A percentile compares a stretch with the other conserved stretches of the same genome.
Evolutionary conservation across 2,113 vertebrate species (phyloP).

Genomic region (Otis tarda): DNA sequence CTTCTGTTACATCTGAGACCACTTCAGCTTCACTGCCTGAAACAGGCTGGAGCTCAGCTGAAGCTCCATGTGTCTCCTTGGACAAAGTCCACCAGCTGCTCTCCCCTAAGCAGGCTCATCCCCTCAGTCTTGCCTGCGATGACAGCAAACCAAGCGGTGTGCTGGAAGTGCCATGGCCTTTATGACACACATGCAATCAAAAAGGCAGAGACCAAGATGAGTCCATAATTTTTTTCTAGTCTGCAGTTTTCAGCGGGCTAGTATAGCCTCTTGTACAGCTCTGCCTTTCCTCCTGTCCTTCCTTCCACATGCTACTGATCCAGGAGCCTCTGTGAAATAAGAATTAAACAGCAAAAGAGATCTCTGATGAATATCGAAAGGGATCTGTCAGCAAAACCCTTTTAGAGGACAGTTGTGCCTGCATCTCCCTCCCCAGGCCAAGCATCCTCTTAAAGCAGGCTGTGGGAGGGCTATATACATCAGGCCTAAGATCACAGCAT

Average conservation of each 20-base stretch:
- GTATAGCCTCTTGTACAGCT: not conserved
- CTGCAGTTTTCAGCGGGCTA: not conserved
- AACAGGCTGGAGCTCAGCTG: not conserved
- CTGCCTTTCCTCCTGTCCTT: not conserved
- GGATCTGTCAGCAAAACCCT: not conserved
- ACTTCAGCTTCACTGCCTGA: not conserved
- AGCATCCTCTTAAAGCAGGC: not conserved
- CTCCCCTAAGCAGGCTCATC: not conserved
- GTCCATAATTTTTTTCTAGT: not conserved
- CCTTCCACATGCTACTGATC: not conserved
- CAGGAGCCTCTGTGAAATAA: not conserved
- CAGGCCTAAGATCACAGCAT: not conserved
- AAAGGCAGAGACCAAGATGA: not conserved
- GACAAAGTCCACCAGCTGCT: not conserved
- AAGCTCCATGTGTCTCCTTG: not conserved
- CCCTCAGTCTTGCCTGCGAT: not conserved
- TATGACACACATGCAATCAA: not conserved
- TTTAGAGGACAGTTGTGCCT: not conserved
- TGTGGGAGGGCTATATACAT: not conserved
- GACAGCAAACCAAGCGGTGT: not conserved
- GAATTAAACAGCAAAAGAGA: not conserved
- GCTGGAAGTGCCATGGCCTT: not conserved
- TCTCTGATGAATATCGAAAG: not conserved
- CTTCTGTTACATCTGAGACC: not conserved
- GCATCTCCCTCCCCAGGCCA: not conserved